phyloP scores from a whole-genome alignment of 1,140 invertebrate species.

The Brevipalpus yothersi region DNA sequence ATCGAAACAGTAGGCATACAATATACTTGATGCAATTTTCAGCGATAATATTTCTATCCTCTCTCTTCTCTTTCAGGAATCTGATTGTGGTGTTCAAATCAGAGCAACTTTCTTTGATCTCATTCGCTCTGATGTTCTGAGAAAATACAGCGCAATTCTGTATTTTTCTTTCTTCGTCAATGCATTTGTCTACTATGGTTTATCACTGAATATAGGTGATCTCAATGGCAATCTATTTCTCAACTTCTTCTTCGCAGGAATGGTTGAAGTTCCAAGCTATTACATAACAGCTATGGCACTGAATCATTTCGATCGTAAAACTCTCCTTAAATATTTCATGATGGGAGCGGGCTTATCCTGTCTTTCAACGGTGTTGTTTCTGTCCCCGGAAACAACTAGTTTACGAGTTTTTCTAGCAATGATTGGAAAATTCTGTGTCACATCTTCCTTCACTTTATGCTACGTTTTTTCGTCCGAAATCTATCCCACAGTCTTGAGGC shows the following conservation, averaged over 20 bases:
- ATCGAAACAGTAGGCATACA: not conserved
- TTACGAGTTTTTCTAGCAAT: conserved; percentile 37
- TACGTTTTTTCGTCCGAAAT: conserved; percentile 58
- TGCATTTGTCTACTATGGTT: conserved; percentile 35
- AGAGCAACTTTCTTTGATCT: conserved; percentile 2
- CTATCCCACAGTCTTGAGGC: conserved; percentile 37
- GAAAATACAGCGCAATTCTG: conserved; percentile 10
- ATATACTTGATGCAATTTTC: not conserved
- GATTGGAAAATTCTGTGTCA: conserved; percentile 55
- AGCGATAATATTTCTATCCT: not conserved
- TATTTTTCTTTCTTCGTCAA: conserved; percentile 18
- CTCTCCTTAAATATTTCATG: conserved; percentile 2
- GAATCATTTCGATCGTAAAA: conserved; percentile 1
- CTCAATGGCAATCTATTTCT: conserved; percentile 44
- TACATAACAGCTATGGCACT: conserved; percentile 28
- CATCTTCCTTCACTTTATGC: conserved; percentile 47
- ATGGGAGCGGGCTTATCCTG: conserved; percentile 17
- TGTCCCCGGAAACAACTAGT: not conserved
- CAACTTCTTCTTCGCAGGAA: conserved; percentile 45
- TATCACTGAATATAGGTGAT: conserved; percentile 49
- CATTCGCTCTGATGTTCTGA: conserved; percentile 4
- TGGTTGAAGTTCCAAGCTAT: conserved; percentile 51
- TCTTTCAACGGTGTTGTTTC: conserved; percentile 8
- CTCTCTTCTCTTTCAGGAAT: not conserved
- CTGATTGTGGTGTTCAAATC: not conserved